These are phyloP conservation scores for Oreonectes daqikongensis DNA, from an alignment of 2,797 vertebrate genomes.

Conservation along the genomic window DNA sequence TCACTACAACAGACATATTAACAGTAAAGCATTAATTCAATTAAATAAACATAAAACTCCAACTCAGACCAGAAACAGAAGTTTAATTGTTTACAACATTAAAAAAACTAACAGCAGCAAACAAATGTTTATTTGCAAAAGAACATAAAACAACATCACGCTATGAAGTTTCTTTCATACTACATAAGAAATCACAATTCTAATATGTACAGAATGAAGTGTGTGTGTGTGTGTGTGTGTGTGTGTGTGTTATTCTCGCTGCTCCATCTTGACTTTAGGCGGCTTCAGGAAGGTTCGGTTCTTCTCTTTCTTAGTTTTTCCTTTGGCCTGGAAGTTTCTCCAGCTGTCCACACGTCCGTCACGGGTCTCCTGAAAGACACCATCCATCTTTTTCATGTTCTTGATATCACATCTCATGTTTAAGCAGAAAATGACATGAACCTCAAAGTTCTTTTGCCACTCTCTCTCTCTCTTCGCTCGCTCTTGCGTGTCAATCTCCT, in stretches of 20 bases:
- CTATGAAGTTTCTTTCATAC: background rate
- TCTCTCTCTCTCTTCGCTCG: constrained; percentile 94
- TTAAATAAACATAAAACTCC: background rate
- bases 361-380: constrained; percentile 85
- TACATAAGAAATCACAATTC: background rate
- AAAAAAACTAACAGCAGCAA: constrained; percentile 28
- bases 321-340: constrained; percentile 95
- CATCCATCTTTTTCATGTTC: background rate
- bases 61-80: background rate
- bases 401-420: background rate
- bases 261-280: constrained; percentile 99
- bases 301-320: constrained; percentile 92
- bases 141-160: constrained; percentile 6
- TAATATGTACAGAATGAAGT: constrained; percentile 54
- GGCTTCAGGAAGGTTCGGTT: constrained; percentile 96
- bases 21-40: background rate
- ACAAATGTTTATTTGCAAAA: constrained; percentile 47
- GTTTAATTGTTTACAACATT: constrained; percentile 25
- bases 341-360: constrained; percentile 98
- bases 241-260: constrained; percentile 84
- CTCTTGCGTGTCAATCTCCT: constrained; percentile 95
- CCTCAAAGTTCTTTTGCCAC: constrained; percentile 99
- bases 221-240: background rate
- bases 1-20: background rate
- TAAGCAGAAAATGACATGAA: constrained; percentile 57